These are phyloP conservation scores for Andrena flavipes DNA, from an alignment of 2,888 invertebrate genomes.

Conservation along the genomic window DNA sequence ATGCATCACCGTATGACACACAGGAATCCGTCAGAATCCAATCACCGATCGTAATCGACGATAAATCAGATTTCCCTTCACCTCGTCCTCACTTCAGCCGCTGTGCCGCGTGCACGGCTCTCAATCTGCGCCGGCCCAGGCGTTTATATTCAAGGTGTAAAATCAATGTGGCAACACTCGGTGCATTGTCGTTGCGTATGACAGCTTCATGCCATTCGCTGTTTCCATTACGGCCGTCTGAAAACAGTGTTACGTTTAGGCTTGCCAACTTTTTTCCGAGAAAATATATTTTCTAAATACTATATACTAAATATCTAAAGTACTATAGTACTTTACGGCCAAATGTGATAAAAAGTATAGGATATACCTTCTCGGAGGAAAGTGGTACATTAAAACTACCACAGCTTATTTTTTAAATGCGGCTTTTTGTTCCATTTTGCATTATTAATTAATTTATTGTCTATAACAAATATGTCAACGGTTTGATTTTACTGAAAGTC, in stretches of 20 bases:
- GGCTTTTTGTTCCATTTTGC: too few species aligned
- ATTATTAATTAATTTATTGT: too few species aligned
- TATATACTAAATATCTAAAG: too few species aligned
- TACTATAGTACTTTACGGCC: too few species aligned
- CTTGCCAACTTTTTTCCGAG: too few species aligned
- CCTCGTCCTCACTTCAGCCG: conserved; percentile 27
- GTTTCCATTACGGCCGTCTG: conserved; percentile 1
- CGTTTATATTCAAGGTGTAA: conserved; percentile 71
- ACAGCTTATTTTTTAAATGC: too few species aligned
- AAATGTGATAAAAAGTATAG: too few species aligned
- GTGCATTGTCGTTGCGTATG: conserved; percentile 39
- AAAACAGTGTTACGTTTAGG: neutral
- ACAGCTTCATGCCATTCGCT: conserved; percentile 45
- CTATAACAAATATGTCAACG: too few species aligned
- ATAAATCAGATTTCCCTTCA: conserved; percentile 78
- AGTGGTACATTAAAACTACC: too few species aligned
- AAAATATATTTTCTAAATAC: too few species aligned
- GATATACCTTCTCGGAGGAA: too few species aligned
- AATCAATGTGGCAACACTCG: conserved; percentile 71
- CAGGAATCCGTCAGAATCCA: conserved; percentile 74
- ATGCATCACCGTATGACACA: conserved; percentile 75
- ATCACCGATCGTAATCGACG: conserved; percentile 80
- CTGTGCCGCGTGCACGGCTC: conserved; percentile 29
- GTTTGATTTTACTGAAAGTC: too few species aligned
- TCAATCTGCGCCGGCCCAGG: conserved; percentile 57